These are phyloP conservation scores for Carabus problematicus DNA, from an alignment of 2,888 invertebrate species.

Conservation along the genomic window DNA sequence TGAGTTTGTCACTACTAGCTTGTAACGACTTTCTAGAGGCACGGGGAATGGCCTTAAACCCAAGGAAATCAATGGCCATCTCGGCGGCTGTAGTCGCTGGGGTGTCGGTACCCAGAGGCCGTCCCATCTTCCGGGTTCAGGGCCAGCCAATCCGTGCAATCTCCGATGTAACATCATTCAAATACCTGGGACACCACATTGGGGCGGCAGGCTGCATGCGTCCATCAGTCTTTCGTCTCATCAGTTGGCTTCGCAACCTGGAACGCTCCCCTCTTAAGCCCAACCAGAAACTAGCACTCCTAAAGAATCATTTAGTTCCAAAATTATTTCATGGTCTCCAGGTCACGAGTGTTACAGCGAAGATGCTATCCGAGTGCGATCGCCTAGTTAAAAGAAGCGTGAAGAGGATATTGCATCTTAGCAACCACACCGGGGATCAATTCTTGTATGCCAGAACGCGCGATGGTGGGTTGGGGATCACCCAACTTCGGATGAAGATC, in stretches of 20 bases:
- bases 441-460: neutral
- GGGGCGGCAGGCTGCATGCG: neutral
- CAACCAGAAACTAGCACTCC: neutral
- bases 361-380: slow-evolving; percentile 26
- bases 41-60: slow-evolving; percentile 16
- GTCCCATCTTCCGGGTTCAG: neutral
- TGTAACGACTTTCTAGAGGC: neutral
- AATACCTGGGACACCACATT: too few relatives aligned
- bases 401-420: slow-evolving; percentile 9
- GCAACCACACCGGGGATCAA: neutral
- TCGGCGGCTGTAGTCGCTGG: slow-evolving; percentile 28
- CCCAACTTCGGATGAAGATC: neutral
- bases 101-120: slow-evolving; percentile 14
- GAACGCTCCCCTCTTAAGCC: too few relatives aligned
- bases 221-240: neutral
- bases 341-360: slow-evolving; percentile 28
- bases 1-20: neutral
- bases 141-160: neutral
- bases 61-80: slow-evolving; percentile 22
- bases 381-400: slow-evolving; percentile 20
- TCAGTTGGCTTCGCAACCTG: neutral
- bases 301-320: slow-evolving; percentile 17
- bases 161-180: neutral
- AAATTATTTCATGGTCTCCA: slow-evolving; percentile 8
- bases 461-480: slow-evolving; percentile 16